These are phyloP conservation scores for Zenarchopterus dispar DNA, from an alignment of 2,797 vertebrate genomes.

Conservation along the genomic window DNA sequence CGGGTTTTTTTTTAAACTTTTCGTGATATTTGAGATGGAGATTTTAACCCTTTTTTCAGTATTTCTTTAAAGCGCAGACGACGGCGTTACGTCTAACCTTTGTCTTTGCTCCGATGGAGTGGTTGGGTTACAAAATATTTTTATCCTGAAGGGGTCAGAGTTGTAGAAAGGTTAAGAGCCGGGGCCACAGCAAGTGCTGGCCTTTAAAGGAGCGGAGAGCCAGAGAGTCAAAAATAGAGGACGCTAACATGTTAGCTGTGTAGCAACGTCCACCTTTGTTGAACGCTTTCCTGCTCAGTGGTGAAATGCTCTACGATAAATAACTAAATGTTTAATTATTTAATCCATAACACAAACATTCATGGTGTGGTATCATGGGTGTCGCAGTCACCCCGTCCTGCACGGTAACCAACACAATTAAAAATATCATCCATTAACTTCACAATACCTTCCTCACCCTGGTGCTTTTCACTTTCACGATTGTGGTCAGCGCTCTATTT, in stretches of 20 bases:
- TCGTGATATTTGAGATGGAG: background rate
- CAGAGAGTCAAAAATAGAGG: constrained; percentile 19
- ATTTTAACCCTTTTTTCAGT: constrained; percentile 2
- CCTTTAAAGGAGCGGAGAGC: constrained; percentile 12
- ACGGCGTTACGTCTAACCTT: constrained; percentile 4
- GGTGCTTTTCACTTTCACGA: constrained; percentile 9
- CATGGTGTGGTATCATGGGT: too few relatives aligned
- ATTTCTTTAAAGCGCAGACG: background rate
- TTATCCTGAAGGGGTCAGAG: constrained; percentile 15
- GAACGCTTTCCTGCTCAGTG: background rate
- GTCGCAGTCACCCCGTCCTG: background rate
- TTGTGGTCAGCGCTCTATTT: constrained; percentile 25
- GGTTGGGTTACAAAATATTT: constrained; percentile 17
- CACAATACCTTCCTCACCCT: background rate
- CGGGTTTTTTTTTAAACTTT: background rate
- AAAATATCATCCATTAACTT: constrained; percentile 9
- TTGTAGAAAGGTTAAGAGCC: constrained; percentile 15
- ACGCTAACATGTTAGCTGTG: constrained; percentile 2
- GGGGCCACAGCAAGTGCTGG: background rate
- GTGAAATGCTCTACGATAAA: background rate
- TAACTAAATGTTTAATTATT: too few relatives aligned
- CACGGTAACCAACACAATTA: constrained; percentile 1
- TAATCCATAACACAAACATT: too few relatives aligned
- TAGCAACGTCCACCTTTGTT: background rate
- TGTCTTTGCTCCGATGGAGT: constrained; percentile 5